phyloP scores from a whole-genome alignment of 2,797 vertebrate genomes.

The Myotis daubentonii region DNA sequence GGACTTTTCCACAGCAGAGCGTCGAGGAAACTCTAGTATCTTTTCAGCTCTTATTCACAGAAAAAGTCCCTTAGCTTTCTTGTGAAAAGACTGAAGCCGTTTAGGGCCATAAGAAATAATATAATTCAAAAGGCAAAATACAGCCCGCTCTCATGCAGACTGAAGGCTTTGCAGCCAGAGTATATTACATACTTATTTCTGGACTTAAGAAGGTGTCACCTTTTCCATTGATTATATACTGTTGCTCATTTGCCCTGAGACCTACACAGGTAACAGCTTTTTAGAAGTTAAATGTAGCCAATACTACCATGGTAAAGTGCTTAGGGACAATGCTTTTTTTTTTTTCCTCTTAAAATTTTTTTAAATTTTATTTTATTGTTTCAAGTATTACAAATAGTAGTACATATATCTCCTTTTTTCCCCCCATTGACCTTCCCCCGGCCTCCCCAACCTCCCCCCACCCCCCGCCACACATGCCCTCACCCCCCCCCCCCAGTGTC shows the following conservation, averaged over 20 bases:
- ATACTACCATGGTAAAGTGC: neutral
- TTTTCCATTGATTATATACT: slow-evolving; percentile 15
- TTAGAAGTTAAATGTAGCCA: slow-evolving; percentile 18
- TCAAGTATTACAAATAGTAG: too few relatives aligned
- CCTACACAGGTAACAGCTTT: neutral
- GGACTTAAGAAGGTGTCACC: neutral
- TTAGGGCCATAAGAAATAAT: neutral
- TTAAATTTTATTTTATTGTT: too few relatives aligned
- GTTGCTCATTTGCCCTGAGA: slow-evolving; percentile 51
- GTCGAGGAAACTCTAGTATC: neutral
- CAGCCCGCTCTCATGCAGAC: neutral
- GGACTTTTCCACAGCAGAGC: neutral
- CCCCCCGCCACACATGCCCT: too few relatives aligned
- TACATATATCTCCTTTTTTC: too few relatives aligned
- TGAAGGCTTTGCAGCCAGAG: neutral
- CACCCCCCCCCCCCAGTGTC: too few relatives aligned
- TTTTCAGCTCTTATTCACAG: slow-evolving; percentile 10
- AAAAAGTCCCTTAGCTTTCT: neutral
- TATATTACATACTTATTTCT: slow-evolving; percentile 19
- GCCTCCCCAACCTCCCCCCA: too few relatives aligned
- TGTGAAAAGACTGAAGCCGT: slow-evolving; percentile 13
- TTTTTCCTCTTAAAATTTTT: too few relatives aligned
- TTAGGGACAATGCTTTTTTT: neutral
- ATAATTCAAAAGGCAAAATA: slow-evolving; percentile 51
- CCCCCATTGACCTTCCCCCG: too few relatives aligned